Base-by-base conservation (phyloP, 2,888 invertebrate genomes). In the Drosophila siamana region DNA sequence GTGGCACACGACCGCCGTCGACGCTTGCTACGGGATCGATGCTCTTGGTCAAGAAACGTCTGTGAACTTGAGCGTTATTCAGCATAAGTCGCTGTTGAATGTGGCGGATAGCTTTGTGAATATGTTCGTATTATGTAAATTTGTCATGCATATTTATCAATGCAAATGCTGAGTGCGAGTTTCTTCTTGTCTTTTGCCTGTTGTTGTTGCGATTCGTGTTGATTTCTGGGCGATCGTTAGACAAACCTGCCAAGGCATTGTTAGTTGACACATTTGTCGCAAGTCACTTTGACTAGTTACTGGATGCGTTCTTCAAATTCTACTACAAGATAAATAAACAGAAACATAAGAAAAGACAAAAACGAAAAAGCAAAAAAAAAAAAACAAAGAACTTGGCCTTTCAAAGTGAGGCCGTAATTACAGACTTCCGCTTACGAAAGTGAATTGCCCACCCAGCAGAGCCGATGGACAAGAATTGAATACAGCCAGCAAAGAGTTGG, bases 351-450 rank as follows among this genome's bases (percentile, higher is more conserved):
- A 41, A 40, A 13, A 4, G 22, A 64, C 55, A 26, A 5, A 6
- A 7, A 26, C 19, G 11, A 36, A 8, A 41, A 33, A 40, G 6
- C n/a, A 44, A n/a, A n/a, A n/a, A n/a, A 33, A 22, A 46, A 38
- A 46, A 19, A 41, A 40, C 38, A 56, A 26, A 36, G 61, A 78
- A 74, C 43, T 84, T 78, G 64, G 73, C 54, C 69, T 74, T 76
- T 76, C 68, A 79, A 76, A 72, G 70, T 61, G 63, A 59, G 72
- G 69, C 67, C 82, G 50, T 87, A 83, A 83, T 83, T 83, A 83
- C 82, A 83, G 83, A 79, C 85, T 79, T 83, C 76, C 72, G 82
- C 56, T 69, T 73, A 64, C 65, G 51, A 65, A 69, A 74, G 50
- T 50, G 68, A 63, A 66, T 62, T 64, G 66, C 47, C 43, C 74